Evolutionary conservation across 2,113 vertebrate species (phyloP), one percentile per base, ranked within the genome.

Genomic region (Syngnathoides biaculeatus): DNA sequence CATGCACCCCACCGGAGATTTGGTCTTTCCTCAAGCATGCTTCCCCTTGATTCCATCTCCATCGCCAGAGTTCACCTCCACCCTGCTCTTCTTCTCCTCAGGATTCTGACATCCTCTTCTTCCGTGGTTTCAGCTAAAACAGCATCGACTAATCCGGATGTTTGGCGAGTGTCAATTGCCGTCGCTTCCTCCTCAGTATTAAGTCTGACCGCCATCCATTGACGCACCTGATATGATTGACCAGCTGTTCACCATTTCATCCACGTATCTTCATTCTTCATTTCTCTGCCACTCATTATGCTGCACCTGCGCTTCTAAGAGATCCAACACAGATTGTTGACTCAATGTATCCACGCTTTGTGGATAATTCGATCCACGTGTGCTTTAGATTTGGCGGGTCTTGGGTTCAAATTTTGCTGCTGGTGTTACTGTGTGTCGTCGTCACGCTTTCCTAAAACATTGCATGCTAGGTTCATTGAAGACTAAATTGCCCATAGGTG

Each of bases 91-190:
- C 79, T 89, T 65, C 74, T 86, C 77, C 80, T 63, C 88, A 93
- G 92, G 91, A 91, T 75, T 82, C 86, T 27, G 80, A 84, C 77
- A 88, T 93, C 85, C 75, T 92, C 84, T 84, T 91, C 82, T 90
- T 93, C 85, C 88, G 92, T 63, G 92, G 92, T 80, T 93, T 92
- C 91, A 90, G 80, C 89, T 93, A 90, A 86, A 89, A 76, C 68
- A 72, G 75, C 48, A 52, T 10, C 77, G 88, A 63, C 75, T 86
- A 80, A 81, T 77, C 73, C 50, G 67, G 77, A 82, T 68, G 47
- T 73, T 69, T 14, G 67, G 68, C 75, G 48, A 71, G 64, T 61
- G 38, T 68, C 78, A 74, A 0, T 42, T 57, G 17, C 53, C 64
- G 40, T 67, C 40, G 65, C 17, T 39, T 64, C 59, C 52, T 74